A percentile compares a stretch with the other conserved stretches of the same genome.
Evolutionary conservation across 2,888 invertebrate genomes (phyloP).

Genomic region (Eristalis tenax): DNA sequence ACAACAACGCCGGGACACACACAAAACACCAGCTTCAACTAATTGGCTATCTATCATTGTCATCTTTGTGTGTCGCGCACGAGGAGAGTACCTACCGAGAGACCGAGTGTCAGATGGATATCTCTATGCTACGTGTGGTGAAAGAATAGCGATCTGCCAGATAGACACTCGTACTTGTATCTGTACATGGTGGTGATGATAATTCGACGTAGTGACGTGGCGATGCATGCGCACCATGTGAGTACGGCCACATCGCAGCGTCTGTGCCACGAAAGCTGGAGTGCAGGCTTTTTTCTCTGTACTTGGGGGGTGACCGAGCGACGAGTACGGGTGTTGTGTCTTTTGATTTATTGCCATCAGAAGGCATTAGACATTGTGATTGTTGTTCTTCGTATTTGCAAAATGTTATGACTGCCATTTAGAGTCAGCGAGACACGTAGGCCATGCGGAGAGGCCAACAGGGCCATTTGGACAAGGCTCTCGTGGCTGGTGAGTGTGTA

Average conservation of each 20-base stretch:
- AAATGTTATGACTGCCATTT: constrained; percentile 63
- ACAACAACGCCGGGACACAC: constrained; percentile 12
- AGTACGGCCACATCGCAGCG: neutral
- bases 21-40: constrained; percentile 47
- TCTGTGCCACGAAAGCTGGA: neutral
- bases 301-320: neutral
- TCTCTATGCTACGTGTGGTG: constrained; percentile 46
- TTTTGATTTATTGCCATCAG: constrained; percentile 64
- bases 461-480: neutral
- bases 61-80: constrained; percentile 69
- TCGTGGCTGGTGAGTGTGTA: neutral
- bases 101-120: constrained; percentile 62
- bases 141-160: constrained; percentile 20
- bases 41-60: constrained; percentile 71
- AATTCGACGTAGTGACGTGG: constrained; percentile 27
- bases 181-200: constrained; percentile 34
- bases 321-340: constrained; percentile 17
- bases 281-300: neutral
- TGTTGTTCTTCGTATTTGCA: constrained; percentile 55
- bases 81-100: constrained; percentile 30
- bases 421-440: constrained; percentile 3
- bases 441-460: neutral
- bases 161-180: neutral
- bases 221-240: constrained; percentile 29
- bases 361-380: constrained; percentile 54